These are phyloP conservation scores for Cynocephalus volans DNA, from an alignment of 2,113 vertebrate species.

Conservation along the genomic window DNA sequence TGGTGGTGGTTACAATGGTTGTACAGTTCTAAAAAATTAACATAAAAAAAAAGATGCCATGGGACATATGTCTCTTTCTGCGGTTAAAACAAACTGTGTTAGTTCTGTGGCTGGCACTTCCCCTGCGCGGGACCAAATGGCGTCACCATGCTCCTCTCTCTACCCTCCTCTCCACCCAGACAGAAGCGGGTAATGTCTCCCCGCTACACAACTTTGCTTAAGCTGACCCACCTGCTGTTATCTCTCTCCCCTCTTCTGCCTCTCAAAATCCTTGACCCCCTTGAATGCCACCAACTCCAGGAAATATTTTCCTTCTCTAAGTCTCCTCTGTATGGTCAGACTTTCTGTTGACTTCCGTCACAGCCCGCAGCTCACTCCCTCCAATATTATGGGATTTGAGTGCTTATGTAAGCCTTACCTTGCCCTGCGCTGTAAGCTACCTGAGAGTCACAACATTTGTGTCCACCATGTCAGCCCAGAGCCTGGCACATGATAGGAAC, in stretches of 20 bases:
- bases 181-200: background rate
- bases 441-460: background rate
- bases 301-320: background rate
- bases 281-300: background rate
- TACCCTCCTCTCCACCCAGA: too few relatives aligned
- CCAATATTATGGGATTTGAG: background rate
- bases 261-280: background rate
- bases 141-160: fast-evolving
- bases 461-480: background rate
- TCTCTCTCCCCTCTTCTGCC: background rate
- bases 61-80: background rate
- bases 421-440: background rate
- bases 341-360: background rate
- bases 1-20: background rate
- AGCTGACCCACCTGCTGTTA: background rate
- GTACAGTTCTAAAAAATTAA: conserved; percentile 31
- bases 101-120: background rate
- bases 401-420: background rate
- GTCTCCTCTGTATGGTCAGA: background rate
- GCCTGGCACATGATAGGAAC: background rate
- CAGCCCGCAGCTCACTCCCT: background rate
- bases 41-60: background rate
- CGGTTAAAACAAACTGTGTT: background rate
- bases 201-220: background rate
- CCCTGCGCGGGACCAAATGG: background rate